Percentiles rank a stretch among this genome's conserved stretches.
These are phyloP conservation scores for Oreohelix idahoensis DNA, from an alignment of 1,140 invertebrate species.

Conservation along the genomic window DNA sequence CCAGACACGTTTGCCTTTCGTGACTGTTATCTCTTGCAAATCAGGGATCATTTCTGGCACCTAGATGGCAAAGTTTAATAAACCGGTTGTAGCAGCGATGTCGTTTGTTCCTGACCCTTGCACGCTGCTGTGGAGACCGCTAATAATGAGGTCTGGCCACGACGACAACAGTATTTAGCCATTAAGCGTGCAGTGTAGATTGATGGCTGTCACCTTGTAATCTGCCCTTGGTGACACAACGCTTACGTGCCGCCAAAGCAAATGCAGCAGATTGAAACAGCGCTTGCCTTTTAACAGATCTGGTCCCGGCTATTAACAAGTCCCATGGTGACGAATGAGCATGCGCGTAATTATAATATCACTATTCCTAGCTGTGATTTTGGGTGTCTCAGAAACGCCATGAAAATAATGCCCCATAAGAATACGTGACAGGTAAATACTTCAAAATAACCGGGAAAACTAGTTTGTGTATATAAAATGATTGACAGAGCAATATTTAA, in stretches of 20 bases:
- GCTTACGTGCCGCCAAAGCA: not conserved
- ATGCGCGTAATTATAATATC: too few relatives aligned
- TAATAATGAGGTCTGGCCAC: not conserved
- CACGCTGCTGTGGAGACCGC: not conserved
- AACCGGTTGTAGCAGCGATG: not conserved
- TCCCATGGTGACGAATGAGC: too few relatives aligned
- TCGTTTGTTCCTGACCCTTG: not conserved
- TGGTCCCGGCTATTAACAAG: too few relatives aligned
- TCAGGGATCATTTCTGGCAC: not conserved
- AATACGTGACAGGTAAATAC: too few relatives aligned
- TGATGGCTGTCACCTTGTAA: not conserved
- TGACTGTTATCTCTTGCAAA: not conserved
- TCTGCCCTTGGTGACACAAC: not conserved
- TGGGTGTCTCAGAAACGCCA: too few relatives aligned
- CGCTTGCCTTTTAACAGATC: not conserved
- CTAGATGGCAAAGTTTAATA: not conserved
- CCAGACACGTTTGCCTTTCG: not conserved
- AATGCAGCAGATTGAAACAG: not conserved
- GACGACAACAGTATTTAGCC: not conserved
- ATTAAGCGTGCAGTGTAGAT: slow-evolving; percentile 3
- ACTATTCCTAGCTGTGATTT: too few relatives aligned
- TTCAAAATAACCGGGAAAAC: too few relatives aligned
- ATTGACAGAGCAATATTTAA: too few relatives aligned
- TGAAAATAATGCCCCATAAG: too few relatives aligned
- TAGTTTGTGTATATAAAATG: too few relatives aligned